Conservation (phyloP, 2,888 invertebrate genomes). For the Philhelius pedissequus region DNA sequence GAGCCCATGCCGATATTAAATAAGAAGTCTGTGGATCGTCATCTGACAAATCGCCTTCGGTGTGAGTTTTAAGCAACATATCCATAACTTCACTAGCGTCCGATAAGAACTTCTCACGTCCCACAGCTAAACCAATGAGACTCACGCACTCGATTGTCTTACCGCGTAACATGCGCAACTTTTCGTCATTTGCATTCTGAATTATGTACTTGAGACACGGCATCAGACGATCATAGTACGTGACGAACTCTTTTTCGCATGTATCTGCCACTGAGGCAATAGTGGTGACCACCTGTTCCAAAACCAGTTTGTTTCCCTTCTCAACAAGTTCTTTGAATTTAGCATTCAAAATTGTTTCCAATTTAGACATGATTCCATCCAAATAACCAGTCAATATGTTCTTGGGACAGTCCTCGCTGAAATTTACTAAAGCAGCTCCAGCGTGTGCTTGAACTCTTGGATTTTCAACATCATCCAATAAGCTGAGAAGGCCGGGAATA, state of each 20-base stretch:
- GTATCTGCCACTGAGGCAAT: slow-evolving; percentile 99
- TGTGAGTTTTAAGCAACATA: slow-evolving; percentile 93
- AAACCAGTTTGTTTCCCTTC: slow-evolving; percentile 95
- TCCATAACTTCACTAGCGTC: slow-evolving; percentile 99
- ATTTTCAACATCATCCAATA: slow-evolving; percentile 93
- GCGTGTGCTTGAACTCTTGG: slow-evolving; percentile 92
- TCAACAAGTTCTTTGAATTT: slow-evolving; percentile 97
- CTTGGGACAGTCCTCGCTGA: slow-evolving; percentile 99
- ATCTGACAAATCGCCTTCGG: slow-evolving; percentile 90
- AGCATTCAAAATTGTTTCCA: slow-evolving; percentile 92
- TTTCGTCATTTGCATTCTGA: slow-evolving; percentile 92
- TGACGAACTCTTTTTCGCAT: slow-evolving; percentile 95
- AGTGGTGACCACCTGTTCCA: slow-evolving; percentile 98
- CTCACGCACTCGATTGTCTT: slow-evolving; percentile 99
- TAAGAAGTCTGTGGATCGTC: slow-evolving; percentile 99
- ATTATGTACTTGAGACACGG: slow-evolving; percentile 98
- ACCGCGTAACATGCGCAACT: slow-evolving; percentile 94
- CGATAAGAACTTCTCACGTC: slow-evolving; percentile 89
- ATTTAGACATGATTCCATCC: slow-evolving; percentile 92
- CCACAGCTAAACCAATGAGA: slow-evolving; percentile 94
- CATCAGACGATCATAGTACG: slow-evolving; percentile 95
- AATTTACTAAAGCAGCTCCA: slow-evolving; percentile 98
- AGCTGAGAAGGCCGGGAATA: slow-evolving; percentile 92
- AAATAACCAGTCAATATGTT: slow-evolving; percentile 93
- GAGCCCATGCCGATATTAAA: slow-evolving; percentile 99